These are phyloP conservation scores for Lytechinus pictus DNA, from an alignment of 35 echinoderm and acorn worm genomes.

Conservation along the genomic window DNA sequence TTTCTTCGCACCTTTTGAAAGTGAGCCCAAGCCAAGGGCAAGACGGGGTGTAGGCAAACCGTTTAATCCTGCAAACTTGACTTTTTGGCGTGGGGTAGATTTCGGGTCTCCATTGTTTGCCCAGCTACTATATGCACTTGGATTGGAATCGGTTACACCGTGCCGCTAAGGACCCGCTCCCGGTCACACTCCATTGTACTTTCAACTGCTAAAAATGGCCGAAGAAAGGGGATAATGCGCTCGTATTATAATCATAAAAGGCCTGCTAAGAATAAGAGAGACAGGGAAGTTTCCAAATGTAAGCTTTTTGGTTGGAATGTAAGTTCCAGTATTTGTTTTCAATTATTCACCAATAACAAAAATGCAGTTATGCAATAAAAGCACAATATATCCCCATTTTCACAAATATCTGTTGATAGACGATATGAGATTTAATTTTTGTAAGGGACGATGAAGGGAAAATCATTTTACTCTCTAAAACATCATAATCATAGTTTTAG, in stretches of 20 bases:
- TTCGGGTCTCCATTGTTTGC: slow-evolving; percentile 45
- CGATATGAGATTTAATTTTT: not conserved
- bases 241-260: not conserved
- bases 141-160: slow-evolving; percentile 49
- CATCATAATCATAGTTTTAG: too few relatives aligned
- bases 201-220: not conserved
- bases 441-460: not conserved
- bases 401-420: not conserved
- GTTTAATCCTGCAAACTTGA: slow-evolving; percentile 56
- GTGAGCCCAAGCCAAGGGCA: slow-evolving; percentile 33
- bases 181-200: slow-evolving; percentile 30
- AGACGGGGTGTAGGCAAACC: slow-evolving; percentile 53
- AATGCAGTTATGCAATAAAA: not conserved
- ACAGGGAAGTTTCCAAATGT: not conserved
- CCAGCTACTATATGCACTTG: slow-evolving; percentile 5
- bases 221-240: not conserved
- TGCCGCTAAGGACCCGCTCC: slow-evolving; percentile 26
- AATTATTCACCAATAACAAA: not conserved
- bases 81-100: slow-evolving; percentile 44
- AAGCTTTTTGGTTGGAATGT: not conserved
- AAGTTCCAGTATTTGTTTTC: not conserved
- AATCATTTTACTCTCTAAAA: too few relatives aligned
- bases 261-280: not conserved
- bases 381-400: not conserved
- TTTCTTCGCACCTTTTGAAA: slow-evolving; percentile 23